Evolutionary conservation across 2,797 vertebrate genomes (phyloP), one percentile per base, ranked within the genome.

Genomic region (Eremophila alpestris): DNA sequence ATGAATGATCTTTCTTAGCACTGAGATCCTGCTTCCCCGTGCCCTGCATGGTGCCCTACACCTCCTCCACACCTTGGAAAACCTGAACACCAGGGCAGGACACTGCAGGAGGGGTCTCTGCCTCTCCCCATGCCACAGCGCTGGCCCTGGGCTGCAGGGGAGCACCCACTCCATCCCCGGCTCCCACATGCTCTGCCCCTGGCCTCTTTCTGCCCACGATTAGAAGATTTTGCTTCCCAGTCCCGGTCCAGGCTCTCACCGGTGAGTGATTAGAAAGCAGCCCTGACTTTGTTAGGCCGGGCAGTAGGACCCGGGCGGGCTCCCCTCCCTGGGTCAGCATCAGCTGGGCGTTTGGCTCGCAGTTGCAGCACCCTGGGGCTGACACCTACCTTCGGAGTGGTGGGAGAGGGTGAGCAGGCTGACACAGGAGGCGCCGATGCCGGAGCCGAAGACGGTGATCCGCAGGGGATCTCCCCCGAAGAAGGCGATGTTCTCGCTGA

Each of bases 401-500:
- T 99, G 99, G 77, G 99, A 99, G 79, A 99, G 98, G 14, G 99
- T 99, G 90, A 99, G 98, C 96, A 99, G 98, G 97, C 99, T 99
- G 97, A 99, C 99, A 19, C 99, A 99, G 81, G 99, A 99, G 24
- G 99, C 99, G 0, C 99, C 99, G 1, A 99, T 99, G 95, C 99
- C 99, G 0, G 99, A 99, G 87, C 99, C 99, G 21, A 99, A 99
- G 96, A 99, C 99, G 0, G 99, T 99, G 97, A 99, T 99, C 60
- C 99, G 98, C 97, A 99, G 97, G 76, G 99, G 99, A 96, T 99
- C 99, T 10, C 99, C 99, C 14, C 99, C 99, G 21, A 99, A 99
- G 98, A 99, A 99, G 93, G 99, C 99, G 36, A 99, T 99, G 97
- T 99, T 99, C 97, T 99, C 99, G 2, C 99, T 99, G 97, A 99